Base-by-base conservation (phyloP, 2,113 vertebrate species). In the Pachyramphus minor region DNA sequence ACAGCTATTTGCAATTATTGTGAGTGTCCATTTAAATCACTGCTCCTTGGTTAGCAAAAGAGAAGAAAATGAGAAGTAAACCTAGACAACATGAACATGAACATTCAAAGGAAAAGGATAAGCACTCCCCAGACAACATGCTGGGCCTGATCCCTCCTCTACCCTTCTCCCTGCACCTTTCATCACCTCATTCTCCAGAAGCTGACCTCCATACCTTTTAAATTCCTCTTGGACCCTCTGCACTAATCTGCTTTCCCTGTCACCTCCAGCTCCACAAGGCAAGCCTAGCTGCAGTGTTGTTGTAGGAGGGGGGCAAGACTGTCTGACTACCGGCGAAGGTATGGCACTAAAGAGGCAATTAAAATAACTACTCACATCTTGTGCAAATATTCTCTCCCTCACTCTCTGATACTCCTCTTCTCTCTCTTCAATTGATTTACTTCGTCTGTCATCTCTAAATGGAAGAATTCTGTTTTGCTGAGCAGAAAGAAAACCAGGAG, bases 361-460 rank as follows among this genome's bases (percentile, higher is more conserved):
- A 98, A 98, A 98, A 98, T 97, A 98, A 97, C 98, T 98, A 98
- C 99, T 99, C 98, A 99, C 99, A 98, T 99, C 99, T 94, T 99
- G 99, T 97, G 98, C 98, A 98, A 99, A 99, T 98, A 99, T 99
- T 97, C 99, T 98, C 90, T 99, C 99, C 97, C 99, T 98, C 94
- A 98, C 99, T 97, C 98, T 98, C 98, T 99, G 99, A 98, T 99
- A 99, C 80, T 99, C 99, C 97, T 99, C 99, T 98, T 99, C 99
- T 98, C 99, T 98, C 98, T 99, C 99, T 98, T 99, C 99, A 97
- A 99, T 98, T 95, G 99, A 99, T 98, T 99, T 99, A 98, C 98
- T 99, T 98, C 99, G 98, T 98, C 98, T 98, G 97, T 98, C 98
- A 97, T 98, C 98, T 98, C 98, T 98, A 98, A 98, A 98, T 97